A percentile compares a stretch with the other conserved stretches of the same genome.
phyloP scores from a whole-genome alignment of 37 sponge, comb jelly and placozoan species.

The Agelas oroides region DNA sequence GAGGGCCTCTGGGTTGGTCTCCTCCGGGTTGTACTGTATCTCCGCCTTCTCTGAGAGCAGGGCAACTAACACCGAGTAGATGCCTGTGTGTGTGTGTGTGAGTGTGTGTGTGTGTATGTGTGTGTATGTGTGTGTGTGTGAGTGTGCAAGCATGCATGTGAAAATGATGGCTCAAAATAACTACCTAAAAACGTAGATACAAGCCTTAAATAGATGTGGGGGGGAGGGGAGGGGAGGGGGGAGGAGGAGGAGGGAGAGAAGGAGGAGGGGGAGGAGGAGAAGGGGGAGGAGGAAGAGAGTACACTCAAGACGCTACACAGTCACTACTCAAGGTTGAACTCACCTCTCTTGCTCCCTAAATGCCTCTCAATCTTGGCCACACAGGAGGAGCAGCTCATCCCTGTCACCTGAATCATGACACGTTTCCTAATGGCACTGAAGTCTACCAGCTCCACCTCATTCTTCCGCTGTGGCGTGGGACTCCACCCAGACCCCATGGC shows the following conservation, averaged over 20 bases:
- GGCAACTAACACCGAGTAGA: slow-evolving; percentile 71
- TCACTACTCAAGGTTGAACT: background rate
- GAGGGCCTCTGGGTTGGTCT: slow-evolving; percentile 53
- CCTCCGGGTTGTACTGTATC: slow-evolving; percentile 62
- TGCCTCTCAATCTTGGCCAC: slow-evolving; percentile 78
- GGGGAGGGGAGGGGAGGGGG: no score
- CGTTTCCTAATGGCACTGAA: background rate
- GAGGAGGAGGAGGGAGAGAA: no score
- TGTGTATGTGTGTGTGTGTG: slow-evolving; percentile 17
- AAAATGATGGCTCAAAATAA: no score
- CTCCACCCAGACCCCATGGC: background rate
- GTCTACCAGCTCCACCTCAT: background rate
- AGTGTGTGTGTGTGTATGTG: background rate
- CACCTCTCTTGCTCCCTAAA: slow-evolving; percentile 51
- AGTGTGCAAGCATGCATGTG: background rate
- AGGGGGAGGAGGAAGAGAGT: background rate
- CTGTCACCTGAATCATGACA: slow-evolving; percentile 35
- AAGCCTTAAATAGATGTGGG: no score
- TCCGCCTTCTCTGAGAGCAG: slow-evolving; percentile 89
- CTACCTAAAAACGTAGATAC: no score
- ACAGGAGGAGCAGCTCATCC: slow-evolving; percentile 89
- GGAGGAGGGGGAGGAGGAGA: no score
- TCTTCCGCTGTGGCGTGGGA: background rate
- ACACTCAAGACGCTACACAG: background rate
- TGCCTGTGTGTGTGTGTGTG: slow-evolving; percentile 51